Evolutionary conservation across 2,888 invertebrate genomes (phyloP).

Genomic region (Pandemis heparana): DNA sequence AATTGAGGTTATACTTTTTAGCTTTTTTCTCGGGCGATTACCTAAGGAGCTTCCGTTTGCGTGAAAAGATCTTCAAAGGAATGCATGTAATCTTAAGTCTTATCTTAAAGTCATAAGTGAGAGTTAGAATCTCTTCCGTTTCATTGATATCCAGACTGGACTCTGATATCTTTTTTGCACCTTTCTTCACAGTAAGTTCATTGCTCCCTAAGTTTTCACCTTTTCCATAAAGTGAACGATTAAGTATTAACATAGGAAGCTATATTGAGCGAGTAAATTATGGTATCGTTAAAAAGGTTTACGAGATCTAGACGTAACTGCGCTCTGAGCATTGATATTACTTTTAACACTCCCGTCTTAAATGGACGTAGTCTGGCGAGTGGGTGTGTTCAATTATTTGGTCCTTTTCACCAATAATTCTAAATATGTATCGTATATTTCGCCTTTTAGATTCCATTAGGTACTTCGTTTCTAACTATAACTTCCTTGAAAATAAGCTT

Average conservation of each 20-base stretch:
- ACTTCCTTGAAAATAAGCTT: background rate
- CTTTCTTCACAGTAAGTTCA: background rate
- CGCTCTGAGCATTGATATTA: background rate
- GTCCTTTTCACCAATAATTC: background rate
- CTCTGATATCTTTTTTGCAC: background rate
- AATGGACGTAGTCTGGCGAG: background rate
- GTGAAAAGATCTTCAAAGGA: background rate
- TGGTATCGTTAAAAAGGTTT: background rate
- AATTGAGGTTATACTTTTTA: background rate
- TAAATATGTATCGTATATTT: background rate
- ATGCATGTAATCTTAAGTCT: background rate
- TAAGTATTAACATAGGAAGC: background rate
- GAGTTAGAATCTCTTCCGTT: background rate
- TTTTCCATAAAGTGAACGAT: background rate
- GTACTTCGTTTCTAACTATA: background rate
- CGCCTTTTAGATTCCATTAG: background rate
- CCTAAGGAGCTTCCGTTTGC: background rate
- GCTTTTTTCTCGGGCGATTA: background rate
- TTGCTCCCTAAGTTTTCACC: background rate
- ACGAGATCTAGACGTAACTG: background rate
- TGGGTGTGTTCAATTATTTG: background rate
- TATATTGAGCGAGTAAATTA: conserved; percentile 1
- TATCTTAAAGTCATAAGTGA: background rate
- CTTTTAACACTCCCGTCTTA: conserved; percentile 5
- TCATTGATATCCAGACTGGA: background rate